Conservation (phyloP, 2,888 invertebrate species). For the Gibbula magus region DNA sequence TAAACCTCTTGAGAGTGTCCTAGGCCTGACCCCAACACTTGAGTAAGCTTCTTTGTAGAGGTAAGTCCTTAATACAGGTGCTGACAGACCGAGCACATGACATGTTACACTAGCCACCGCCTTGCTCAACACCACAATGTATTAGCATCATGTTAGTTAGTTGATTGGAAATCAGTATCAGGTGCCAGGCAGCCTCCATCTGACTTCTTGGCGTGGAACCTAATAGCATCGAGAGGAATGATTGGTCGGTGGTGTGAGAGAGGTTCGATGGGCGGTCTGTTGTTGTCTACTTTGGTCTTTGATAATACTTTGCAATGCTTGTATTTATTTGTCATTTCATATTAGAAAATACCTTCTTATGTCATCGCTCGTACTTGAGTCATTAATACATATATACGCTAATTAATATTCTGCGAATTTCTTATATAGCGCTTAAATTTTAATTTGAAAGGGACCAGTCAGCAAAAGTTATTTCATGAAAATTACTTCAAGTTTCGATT, state of each 20-base stretch:
- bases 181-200: neutral
- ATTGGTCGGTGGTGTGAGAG: neutral
- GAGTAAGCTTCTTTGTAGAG: slow-evolving; percentile 5
- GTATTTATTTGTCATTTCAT: too few relatives aligned
- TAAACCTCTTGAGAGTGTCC: slow-evolving; percentile 18
- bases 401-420: too few relatives aligned
- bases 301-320: too few relatives aligned
- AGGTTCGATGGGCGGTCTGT: too few relatives aligned
- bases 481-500: too few relatives aligned
- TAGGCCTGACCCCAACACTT: slow-evolving; percentile 6
- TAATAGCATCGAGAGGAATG: neutral
- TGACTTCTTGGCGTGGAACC: neutral
- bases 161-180: slow-evolving; percentile 18
- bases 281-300: too few relatives aligned
- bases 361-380: too few relatives aligned
- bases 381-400: too few relatives aligned
- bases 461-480: too few relatives aligned
- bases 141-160: slow-evolving; percentile 12
- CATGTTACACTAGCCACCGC: slow-evolving; percentile 10
- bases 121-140: neutral
- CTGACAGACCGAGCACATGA: neutral
- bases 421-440: too few relatives aligned
- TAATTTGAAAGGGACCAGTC: too few relatives aligned
- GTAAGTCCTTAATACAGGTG: slow-evolving; percentile 6
- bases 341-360: too few relatives aligned